Conservation (phyloP, 2,888 invertebrate genomes). For the Allophyes oxyacanthae region DNA sequence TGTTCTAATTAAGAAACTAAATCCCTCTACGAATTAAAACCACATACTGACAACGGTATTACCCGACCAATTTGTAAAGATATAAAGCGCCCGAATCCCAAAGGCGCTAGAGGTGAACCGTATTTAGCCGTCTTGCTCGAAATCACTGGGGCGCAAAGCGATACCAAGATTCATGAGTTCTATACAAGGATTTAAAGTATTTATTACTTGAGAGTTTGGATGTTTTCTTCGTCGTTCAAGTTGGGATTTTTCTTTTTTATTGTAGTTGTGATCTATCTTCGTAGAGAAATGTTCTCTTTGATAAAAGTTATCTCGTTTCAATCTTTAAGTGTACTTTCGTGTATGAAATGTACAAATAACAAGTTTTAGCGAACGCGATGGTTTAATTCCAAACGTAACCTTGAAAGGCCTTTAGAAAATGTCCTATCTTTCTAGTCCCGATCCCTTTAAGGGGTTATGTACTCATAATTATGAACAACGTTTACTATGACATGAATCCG, state of each 20-base stretch:
- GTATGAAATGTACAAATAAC: too few relatives aligned
- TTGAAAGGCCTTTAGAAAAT: too few relatives aligned
- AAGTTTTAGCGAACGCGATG: too few relatives aligned
- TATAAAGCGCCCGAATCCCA: conserved; percentile 44
- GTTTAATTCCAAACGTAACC: too few relatives aligned
- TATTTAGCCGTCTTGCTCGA: conserved; percentile 44
- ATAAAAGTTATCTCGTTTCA: conserved; percentile 13
- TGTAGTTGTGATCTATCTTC: conserved; percentile 6
- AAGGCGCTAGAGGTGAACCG: conserved; percentile 53
- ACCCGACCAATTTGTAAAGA: conserved; percentile 59
- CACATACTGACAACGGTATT: conserved; percentile 57
- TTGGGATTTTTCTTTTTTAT: conserved; percentile 14
- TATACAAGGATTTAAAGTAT: conserved; percentile 42
- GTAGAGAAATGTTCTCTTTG: conserved; percentile 11
- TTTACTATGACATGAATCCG: too few relatives aligned
- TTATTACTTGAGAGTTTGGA: conserved; percentile 25
- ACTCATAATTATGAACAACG: too few relatives aligned
- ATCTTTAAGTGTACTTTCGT: background rate
- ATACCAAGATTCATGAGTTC: conserved; percentile 53
- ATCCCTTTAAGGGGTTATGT: too few relatives aligned
- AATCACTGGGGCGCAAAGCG: conserved; percentile 47
- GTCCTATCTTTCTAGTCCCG: too few relatives aligned
- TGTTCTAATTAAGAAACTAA: conserved; percentile 58
- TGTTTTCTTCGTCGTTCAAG: conserved; percentile 12
- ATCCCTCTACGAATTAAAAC: conserved; percentile 58